Conservation (phyloP, 2,797 vertebrate species). For the Cryptoblepharus egeriae region DNA sequence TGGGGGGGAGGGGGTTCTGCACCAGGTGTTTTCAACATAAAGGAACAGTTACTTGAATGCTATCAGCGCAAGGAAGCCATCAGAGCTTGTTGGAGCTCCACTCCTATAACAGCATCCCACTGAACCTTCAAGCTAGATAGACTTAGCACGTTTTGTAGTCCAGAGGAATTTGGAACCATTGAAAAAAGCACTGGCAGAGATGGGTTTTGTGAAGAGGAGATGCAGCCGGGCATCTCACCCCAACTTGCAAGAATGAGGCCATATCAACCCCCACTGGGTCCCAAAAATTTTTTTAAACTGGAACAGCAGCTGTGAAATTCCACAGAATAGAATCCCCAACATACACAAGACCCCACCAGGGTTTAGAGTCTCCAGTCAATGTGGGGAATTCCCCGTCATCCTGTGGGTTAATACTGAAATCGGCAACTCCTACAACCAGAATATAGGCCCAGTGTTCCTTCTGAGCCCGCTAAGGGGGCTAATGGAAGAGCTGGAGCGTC, state of each 20-base stretch:
- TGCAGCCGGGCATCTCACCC: background rate
- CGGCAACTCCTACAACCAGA: conserved; percentile 17
- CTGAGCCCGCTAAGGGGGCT: background rate
- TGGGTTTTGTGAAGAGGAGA: background rate
- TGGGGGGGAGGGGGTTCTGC: background rate
- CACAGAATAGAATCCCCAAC: background rate
- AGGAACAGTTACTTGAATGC: background rate
- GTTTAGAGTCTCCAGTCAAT: background rate
- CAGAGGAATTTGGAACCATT: background rate
- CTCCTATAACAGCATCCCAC: background rate
- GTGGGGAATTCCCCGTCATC: background rate
- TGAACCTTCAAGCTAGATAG: background rate
- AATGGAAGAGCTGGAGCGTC: background rate
- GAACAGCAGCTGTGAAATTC: conserved; percentile 36
- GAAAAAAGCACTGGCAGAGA: background rate
- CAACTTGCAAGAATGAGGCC: background rate
- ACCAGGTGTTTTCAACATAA: background rate
- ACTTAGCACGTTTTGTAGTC: conserved; percentile 8
- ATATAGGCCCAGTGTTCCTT: background rate
- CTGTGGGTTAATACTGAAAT: conserved; percentile 40
- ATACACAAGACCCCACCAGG: background rate
- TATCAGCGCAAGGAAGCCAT: conserved; percentile 1
- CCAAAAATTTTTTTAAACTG: conserved; percentile 8
- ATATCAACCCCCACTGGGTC: background rate
- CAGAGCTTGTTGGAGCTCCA: background rate